These are phyloP conservation scores for Calyptomena viridis DNA, from an alignment of 2,113 vertebrate species.

Conservation along the genomic window DNA sequence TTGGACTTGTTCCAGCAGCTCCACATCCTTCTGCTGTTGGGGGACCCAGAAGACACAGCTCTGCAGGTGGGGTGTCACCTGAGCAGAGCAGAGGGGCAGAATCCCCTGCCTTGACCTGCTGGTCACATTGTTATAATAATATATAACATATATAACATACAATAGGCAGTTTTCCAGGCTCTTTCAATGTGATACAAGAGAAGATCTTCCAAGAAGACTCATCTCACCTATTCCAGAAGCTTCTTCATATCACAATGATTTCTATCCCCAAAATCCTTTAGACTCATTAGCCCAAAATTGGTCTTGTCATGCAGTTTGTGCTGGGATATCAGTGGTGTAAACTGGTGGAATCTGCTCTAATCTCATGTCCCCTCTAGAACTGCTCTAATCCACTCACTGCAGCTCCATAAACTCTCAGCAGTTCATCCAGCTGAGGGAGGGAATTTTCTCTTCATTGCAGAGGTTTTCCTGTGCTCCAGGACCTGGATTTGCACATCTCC, in stretches of 20 bases:
- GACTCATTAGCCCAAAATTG: background rate
- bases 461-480: background rate
- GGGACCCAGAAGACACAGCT: background rate
- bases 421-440: background rate
- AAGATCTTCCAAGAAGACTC: background rate
- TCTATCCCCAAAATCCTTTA: background rate
- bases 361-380: background rate
- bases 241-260: background rate
- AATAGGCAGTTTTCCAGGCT: background rate
- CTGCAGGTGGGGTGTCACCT: background rate
- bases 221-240: background rate
- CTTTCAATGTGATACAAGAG: fast-evolving
- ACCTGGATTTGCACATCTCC: background rate
- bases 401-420: background rate
- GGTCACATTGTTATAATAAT: no score
- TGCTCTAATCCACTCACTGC: background rate
- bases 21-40: background rate
- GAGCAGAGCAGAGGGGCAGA: background rate
- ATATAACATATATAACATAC: background rate
- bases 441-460: background rate
- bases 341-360: background rate
- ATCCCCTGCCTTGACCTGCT: background rate
- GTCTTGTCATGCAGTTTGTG: background rate
- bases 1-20: background rate
- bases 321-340: background rate